Conservation (phyloP, 2,113 vertebrate species). For the Machaerirhynchus nigripectus region DNA sequence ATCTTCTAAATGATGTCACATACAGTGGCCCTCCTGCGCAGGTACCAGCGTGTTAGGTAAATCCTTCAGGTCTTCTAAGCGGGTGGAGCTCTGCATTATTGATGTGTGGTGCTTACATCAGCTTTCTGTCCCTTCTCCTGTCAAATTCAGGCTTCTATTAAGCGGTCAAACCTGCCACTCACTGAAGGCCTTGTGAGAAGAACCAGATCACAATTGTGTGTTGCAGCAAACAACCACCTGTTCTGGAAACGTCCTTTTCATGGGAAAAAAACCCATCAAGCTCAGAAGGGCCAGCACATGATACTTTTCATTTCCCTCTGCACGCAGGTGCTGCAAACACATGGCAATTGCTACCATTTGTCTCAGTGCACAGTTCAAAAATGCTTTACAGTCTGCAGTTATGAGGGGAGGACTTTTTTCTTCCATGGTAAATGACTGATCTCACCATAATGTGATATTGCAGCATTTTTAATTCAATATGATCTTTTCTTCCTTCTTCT, state of each 20-base stretch:
- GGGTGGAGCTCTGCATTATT: neutral
- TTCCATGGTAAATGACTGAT: neutral
- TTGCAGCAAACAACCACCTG: neutral
- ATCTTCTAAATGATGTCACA: neutral
- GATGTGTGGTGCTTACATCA: neutral
- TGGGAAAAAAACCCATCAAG: neutral
- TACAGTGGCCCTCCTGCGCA: neutral
- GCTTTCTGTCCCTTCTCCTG: neutral
- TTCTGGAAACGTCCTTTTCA: neutral
- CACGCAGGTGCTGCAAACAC: neutral
- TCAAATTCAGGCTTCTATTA: neutral
- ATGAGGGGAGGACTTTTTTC: neutral
- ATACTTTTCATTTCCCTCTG: neutral
- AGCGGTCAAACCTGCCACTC: neutral
- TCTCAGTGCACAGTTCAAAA: neutral
- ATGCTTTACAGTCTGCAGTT: neutral
- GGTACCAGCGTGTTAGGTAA: neutral
- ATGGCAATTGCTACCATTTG: neutral
- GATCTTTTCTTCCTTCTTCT: neutral
- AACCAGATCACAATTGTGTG: neutral
- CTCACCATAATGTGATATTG: neutral
- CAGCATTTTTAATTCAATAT: neutral
- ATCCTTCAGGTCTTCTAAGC: neutral
- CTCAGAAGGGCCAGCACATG: neutral
- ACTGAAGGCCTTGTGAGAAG: neutral